A percentile compares a stretch with the other conserved stretches of the same genome.
phyloP scores from a whole-genome alignment of 2,888 invertebrate species.

The Noctua pronuba region DNA sequence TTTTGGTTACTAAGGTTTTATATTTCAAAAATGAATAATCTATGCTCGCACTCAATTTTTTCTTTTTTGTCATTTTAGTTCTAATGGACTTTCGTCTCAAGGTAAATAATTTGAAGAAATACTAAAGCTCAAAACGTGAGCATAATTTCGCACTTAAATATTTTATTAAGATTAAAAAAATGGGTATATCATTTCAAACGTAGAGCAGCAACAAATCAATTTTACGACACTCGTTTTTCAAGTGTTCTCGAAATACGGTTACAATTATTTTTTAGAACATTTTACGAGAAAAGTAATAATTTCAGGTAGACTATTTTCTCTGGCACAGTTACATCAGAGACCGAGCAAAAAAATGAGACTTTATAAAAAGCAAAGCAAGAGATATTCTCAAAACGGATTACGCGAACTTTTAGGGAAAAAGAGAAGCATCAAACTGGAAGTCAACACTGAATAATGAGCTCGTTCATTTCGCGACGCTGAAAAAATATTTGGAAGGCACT shows the following conservation, averaged over 20 bases:
- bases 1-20: neutral
- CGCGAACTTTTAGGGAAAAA: constrained; percentile 66
- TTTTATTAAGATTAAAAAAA: constrained; percentile 13
- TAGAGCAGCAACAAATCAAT: constrained; percentile 41
- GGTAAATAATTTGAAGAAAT: neutral
- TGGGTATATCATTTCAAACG: constrained; percentile 6
- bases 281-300: constrained; percentile 39
- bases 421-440: constrained; percentile 72
- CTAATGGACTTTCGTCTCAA: neutral
- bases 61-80: neutral
- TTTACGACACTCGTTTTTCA: constrained; percentile 42
- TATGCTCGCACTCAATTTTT: neutral
- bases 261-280: constrained; percentile 38
- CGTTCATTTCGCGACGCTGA: constrained; percentile 63
- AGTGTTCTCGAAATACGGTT: constrained; percentile 31
- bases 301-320: constrained; percentile 19
- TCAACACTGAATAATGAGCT: constrained; percentile 75
- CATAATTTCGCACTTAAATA: constrained; percentile 3
- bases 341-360: constrained; percentile 34
- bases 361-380: constrained; percentile 56
- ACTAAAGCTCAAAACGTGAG: neutral
- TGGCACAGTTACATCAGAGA: constrained; percentile 24
- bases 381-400: constrained; percentile 72
- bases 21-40: neutral
- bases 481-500: constrained; percentile 66